Conservation (phyloP, 2,888 invertebrate species). For the Heteromyza rotundicornis region DNA sequence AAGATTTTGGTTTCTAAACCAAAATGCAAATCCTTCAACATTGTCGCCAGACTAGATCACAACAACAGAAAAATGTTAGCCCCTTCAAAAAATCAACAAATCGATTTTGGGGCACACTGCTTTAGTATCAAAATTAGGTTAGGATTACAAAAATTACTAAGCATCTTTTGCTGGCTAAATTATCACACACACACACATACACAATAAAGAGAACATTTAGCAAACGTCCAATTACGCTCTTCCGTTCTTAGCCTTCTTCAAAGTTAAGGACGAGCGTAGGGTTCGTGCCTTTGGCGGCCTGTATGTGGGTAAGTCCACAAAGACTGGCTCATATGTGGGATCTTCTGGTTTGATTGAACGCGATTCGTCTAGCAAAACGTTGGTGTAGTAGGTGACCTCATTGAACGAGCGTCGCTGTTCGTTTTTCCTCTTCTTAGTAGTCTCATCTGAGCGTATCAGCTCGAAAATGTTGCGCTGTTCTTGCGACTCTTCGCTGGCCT, state of each 20-base stretch:
- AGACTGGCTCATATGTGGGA: constrained; percentile 56
- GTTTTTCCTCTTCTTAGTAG: background rate
- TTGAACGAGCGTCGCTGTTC: constrained; percentile 24
- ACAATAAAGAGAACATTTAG: background rate
- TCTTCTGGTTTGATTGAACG: constrained; percentile 51
- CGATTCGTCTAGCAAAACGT: constrained; percentile 45
- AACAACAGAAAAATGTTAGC: too few relatives aligned
- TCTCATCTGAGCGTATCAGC: constrained; percentile 39
- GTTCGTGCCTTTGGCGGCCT: constrained; percentile 55
- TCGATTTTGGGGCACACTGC: too few relatives aligned
- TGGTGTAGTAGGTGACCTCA: constrained; percentile 54
- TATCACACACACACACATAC: background rate
- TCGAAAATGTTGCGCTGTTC: constrained; percentile 55
- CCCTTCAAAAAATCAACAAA: too few relatives aligned
- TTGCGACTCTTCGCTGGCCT: constrained; percentile 28
- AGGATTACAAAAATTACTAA: background rate
- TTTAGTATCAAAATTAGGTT: background rate
- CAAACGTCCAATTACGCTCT: background rate
- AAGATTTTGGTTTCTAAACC: background rate
- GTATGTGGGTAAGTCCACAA: constrained; percentile 69
- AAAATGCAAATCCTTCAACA: background rate
- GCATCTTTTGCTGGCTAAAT: constrained; percentile 1
- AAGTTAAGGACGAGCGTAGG: background rate
- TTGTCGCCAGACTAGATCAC: constrained; percentile 14
- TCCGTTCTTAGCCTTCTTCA: background rate